A percentile compares a stretch with the other conserved stretches of the same genome.
Evolutionary conservation across 92 coral and sea anemone genomes (phyloP).

Genomic region (Bergia sp.): DNA sequence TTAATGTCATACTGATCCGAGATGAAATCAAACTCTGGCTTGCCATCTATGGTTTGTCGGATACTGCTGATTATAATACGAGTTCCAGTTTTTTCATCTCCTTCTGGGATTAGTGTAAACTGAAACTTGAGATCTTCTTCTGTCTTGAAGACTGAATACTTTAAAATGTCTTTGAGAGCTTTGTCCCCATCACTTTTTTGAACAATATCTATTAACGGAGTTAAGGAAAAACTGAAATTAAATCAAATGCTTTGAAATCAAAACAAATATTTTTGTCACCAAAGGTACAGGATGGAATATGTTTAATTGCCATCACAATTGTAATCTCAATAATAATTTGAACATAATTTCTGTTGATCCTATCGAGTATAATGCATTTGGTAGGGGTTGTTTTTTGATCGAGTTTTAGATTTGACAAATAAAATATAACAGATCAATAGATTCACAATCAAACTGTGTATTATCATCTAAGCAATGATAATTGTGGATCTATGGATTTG

Average conservation of each 20-base stretch:
- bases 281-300: too few relatives aligned
- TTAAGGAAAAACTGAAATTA: not conserved
- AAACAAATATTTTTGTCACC: not conserved
- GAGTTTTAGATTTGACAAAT: too few relatives aligned
- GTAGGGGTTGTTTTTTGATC: too few relatives aligned
- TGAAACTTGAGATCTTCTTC: constrained; percentile 72
- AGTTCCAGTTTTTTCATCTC: constrained; percentile 69
- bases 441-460: too few relatives aligned
- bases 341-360: too few relatives aligned
- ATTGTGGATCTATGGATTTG: too few relatives aligned
- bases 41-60: constrained; percentile 82
- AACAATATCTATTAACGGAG: constrained; percentile 55
- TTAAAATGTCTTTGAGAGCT: constrained; percentile 78
- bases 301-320: too few relatives aligned
- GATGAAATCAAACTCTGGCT: constrained; percentile 87
- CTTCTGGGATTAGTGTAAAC: constrained; percentile 67
- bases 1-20: constrained; percentile 68
- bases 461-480: too few relatives aligned
- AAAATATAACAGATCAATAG: too few relatives aligned
- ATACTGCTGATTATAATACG: constrained; percentile 80
- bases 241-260: not conserved
- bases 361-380: too few relatives aligned
- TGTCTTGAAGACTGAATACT: constrained; percentile 68
- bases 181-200: constrained; percentile 76
- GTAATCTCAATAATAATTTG: too few relatives aligned